Evolutionary conservation across 2,113 vertebrate genomes (phyloP), one percentile per base, ranked within the genome.

Genomic region (Corythornis vintsioides): DNA sequence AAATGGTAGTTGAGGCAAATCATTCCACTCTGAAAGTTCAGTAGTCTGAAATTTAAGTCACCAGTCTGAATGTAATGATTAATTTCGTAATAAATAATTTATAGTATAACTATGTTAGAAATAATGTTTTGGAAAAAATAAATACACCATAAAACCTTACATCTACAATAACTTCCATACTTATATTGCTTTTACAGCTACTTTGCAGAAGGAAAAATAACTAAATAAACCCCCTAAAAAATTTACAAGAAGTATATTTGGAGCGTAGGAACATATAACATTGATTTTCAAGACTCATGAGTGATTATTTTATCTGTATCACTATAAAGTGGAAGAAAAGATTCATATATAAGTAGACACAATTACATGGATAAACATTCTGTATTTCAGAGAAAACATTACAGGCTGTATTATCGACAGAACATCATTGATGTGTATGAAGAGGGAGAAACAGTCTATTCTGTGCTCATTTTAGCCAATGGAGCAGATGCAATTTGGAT

Each of bases 191-290:
- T 90, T 65, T 72, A 65, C 15, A 84, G 7, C 7, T 71, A 50
- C 17, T 78, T 65, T 84, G 9, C 16, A 75, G 45, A 48, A 67
- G 13, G 35, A 85, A 86, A 85, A 65, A 88, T 28, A 71, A 38
- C 59, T 70, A 55, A 79, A 79, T 53, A 65, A 77, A 56, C 4
- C 5, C 15, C 52, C n/a, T 86, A 35, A 88, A 85, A 55, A 73
- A 83, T 89, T 92, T 63, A 76, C 21, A 83, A 83, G 25, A 86
- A 71, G 66, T 81, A 43, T 66, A 81, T 88, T 76, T 83, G 63
- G 40, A 67, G 3, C 13, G 6, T 6, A 71, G 29, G 21, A 83
- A 67, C 11, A 31, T 45, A 20, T 20, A 88, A 33, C 10, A 25
- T 25, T 52, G 24, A 59, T 53, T 94, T 86, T 75, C 26, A 86